Base-by-base conservation (phyloP, 2,797 vertebrate genomes). In the Gambelia wislizenii region DNA sequence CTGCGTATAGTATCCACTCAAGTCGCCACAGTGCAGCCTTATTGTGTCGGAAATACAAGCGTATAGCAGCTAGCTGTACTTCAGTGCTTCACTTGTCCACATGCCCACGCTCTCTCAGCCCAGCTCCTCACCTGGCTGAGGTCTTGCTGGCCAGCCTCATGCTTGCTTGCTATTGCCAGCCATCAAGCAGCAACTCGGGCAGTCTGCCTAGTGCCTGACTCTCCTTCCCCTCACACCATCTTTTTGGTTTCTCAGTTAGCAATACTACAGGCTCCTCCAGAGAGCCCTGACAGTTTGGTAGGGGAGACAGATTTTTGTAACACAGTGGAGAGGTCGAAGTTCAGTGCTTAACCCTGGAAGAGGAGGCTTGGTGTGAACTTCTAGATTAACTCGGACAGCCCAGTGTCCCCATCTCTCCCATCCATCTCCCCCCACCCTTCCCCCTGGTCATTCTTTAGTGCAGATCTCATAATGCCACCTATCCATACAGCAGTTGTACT, bases 1-100 rank as follows among this genome's bases (percentile, higher is more conserved):
- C 92, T 77, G 90, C 95, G 83, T 95, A 91, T 95, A 93, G 95
- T 93, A 94, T 94, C 95, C 94, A 95, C 95, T 95, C 92, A 95
- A 96, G 93, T 95, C 93, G 95, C 96, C 92, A 95, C 96, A 95
- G 96, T 96, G 96, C 96, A 97, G 96, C 97, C 96, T 96, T 94
- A 95, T 91, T 76, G 92, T 89, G 97, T 95, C 90, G 89, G 93
- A 96, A 87, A 94, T 93, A 91, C 82, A 87, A 95, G 94, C 94
- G 93, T 90, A 94, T 91, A 91, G 95, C 96, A 91, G 90, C 95
- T 91, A 94, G 95, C 95, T 95, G 92, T 87, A 91, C 94, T 95
- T 92, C 91, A 95, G 93, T 93, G 96, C 96, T 96, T 96, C 95
- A 94, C 93, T 94, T 96, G 95, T 94, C 94, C 93, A 94, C 92